These are phyloP conservation scores for Plemyria rubiginata DNA, from an alignment of 2,888 invertebrate genomes.

Conservation along the genomic window DNA sequence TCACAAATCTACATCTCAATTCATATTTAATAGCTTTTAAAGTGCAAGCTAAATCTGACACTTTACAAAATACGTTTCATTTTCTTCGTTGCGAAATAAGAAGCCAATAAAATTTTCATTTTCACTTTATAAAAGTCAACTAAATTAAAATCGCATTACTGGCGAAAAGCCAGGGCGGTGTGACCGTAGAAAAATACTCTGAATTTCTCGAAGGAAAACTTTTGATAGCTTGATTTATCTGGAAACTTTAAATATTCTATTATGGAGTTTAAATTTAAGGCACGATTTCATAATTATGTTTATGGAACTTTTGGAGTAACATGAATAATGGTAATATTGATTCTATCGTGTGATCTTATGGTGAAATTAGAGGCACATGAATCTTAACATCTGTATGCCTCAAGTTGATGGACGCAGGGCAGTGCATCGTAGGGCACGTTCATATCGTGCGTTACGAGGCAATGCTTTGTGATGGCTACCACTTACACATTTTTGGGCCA, in stretches of 20 bases:
- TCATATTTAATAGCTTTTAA: neutral
- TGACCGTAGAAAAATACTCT: conserved; percentile 3
- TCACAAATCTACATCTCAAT: neutral
- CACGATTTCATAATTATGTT: conserved; percentile 7
- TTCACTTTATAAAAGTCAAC: conserved; percentile 17
- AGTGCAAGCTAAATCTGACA: neutral
- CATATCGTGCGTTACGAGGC: no score
- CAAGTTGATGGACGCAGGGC: no score
- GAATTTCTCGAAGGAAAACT: conserved; percentile 12
- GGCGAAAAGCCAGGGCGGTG: conserved; percentile 58
- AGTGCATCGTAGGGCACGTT: no score
- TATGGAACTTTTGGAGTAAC: neutral
- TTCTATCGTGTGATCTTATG: no score
- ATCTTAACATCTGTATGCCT: no score
- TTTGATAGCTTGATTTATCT: conserved; percentile 22
- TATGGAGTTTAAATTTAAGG: conserved; percentile 8
- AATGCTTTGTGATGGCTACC: no score
- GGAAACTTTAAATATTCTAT: conserved; percentile 57
- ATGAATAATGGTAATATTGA: neutral
- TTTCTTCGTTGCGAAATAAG: neutral
- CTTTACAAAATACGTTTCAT: neutral
- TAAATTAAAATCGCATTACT: conserved; percentile 45
- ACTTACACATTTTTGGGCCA: no score
- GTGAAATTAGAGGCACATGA: no score
- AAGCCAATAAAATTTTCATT: conserved; percentile 53